A percentile compares a stretch with the other conserved stretches of the same genome.
These are phyloP conservation scores for Ochropleura plecta DNA, from an alignment of 2,888 invertebrate species.

Conservation along the genomic window DNA sequence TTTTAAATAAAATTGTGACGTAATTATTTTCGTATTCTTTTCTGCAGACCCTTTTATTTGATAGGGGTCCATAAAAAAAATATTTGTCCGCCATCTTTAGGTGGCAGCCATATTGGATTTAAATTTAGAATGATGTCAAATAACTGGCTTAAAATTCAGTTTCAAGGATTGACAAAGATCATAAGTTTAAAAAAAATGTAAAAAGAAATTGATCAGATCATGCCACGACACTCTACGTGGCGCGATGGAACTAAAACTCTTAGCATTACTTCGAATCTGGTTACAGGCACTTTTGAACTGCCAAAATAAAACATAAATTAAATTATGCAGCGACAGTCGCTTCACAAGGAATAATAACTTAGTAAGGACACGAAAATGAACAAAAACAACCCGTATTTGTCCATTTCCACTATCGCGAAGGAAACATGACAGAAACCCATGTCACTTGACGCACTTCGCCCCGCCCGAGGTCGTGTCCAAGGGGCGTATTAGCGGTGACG, in stretches of 20 bases:
- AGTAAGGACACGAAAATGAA: background rate
- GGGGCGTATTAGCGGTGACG: conserved; percentile 24
- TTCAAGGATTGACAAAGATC: too few species aligned
- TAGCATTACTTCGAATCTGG: background rate
- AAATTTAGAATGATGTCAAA: background rate
- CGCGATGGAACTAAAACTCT: background rate
- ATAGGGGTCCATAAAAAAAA: background rate
- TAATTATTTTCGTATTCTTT: background rate
- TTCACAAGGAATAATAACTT: background rate
- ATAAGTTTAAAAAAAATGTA: background rate
- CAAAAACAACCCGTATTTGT: background rate
- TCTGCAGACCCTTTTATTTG: background rate
- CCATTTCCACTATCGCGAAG: background rate
- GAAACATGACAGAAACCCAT: background rate
- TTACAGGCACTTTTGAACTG: background rate
- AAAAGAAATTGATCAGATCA: background rate
- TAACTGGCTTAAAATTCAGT: background rate
- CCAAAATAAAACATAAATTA: background rate
- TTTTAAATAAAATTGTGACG: too few species aligned
- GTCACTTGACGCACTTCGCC: conserved; percentile 2
- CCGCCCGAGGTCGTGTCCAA: conserved; percentile 1
- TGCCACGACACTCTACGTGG: background rate
- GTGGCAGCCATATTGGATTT: background rate
- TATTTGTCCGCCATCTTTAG: background rate
- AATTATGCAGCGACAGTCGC: background rate